Evolutionary conservation across 2,888 invertebrate species (phyloP).

Genomic region (Eristalis tenax): DNA sequence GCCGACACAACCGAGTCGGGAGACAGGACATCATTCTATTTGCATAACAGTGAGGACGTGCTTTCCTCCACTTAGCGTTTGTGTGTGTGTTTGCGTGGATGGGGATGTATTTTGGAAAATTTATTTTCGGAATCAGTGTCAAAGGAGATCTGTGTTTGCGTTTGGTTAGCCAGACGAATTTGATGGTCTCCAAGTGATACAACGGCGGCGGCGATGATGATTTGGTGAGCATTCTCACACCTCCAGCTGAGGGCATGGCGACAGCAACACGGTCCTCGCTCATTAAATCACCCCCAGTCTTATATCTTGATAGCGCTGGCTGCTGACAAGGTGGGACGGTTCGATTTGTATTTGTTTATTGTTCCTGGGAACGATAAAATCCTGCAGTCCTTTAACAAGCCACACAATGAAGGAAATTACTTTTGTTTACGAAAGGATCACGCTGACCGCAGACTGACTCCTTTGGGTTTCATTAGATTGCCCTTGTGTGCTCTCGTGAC

Average conservation of each 20-base stretch:
- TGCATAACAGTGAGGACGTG: conserved; percentile 49
- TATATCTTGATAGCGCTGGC: conserved; percentile 5
- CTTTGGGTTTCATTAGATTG: conserved; percentile 26
- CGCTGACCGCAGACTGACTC: conserved; percentile 9
- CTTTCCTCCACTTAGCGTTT: not conserved
- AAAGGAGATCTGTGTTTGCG: conserved; percentile 41
- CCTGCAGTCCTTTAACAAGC: not conserved
- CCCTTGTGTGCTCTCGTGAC: not conserved
- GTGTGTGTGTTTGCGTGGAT: not conserved
- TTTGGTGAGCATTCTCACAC: not conserved
- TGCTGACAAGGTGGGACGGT: conserved; percentile 4
- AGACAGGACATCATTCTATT: conserved; percentile 39
- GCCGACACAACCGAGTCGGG: not conserved
- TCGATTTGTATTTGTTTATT: conserved; percentile 29
- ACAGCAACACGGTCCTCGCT: not conserved
- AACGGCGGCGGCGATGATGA: not conserved
- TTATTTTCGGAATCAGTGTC: conserved; percentile 53
- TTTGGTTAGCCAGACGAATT: conserved; percentile 41
- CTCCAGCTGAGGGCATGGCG: conserved; percentile 1
- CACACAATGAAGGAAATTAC: conserved; percentile 16
- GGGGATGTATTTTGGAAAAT: not conserved
- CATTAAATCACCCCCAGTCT: not conserved
- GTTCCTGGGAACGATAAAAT: conserved; percentile 57
- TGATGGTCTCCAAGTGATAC: not conserved
- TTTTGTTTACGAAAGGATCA: conserved; percentile 45